Evolutionary conservation across 2,888 invertebrate species (phyloP).

Genomic region (Caenorhabditis wallacei): DNA sequence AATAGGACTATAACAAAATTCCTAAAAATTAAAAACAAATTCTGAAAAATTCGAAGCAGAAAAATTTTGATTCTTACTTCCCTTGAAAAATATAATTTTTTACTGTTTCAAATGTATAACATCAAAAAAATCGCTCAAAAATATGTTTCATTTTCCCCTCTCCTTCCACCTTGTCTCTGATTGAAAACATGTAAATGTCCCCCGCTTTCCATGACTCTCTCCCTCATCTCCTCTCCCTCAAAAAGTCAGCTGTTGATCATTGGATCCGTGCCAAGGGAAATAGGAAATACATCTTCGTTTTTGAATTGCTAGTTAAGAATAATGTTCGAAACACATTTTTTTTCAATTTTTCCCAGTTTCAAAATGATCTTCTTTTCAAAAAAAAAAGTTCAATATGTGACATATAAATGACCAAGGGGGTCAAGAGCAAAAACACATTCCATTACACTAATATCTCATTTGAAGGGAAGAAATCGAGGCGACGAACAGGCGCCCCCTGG

Average conservation of each 20-base stretch:
- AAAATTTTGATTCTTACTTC: no score
- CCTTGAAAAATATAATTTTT: no score
- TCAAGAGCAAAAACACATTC: neutral
- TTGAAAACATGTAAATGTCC: conserved; percentile 36
- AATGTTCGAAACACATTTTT: neutral
- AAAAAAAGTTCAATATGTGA: no score
- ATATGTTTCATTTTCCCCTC: neutral
- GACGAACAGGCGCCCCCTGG: neutral
- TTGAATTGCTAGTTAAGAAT: conserved; percentile 9
- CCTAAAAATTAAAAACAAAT: no score
- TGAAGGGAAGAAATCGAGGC: neutral
- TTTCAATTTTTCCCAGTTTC: neutral
- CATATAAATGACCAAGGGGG: no score
- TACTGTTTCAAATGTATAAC: no score
- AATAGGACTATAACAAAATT: no score
- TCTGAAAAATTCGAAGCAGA: no score
- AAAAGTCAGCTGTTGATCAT: conserved; percentile 57
- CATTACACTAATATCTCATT: conserved; percentile 13
- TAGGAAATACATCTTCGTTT: neutral
- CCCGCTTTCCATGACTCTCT: conserved; percentile 15
- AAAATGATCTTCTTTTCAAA: no score
- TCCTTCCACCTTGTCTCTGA: neutral
- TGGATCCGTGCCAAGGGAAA: conserved; percentile 38
- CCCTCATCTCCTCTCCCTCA: neutral
- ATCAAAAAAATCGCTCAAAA: no score